These are phyloP conservation scores for Dicycla oo DNA, from an alignment of 2,888 invertebrate genomes.

Conservation along the genomic window DNA sequence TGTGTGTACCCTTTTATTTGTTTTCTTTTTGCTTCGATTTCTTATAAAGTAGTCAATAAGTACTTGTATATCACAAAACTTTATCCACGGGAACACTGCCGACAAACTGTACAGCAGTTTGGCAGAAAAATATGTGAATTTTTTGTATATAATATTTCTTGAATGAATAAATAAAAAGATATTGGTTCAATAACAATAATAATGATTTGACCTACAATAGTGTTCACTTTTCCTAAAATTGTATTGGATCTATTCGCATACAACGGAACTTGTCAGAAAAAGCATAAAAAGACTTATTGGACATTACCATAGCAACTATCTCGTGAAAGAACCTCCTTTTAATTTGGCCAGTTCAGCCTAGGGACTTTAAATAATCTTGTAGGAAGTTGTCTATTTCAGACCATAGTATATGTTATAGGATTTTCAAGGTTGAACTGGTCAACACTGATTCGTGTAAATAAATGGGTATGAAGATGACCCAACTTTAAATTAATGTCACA, in stretches of 20 bases:
- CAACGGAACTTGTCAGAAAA: constrained; percentile 11
- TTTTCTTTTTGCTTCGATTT: too few species aligned
- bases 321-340: background rate
- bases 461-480: background rate
- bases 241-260: constrained; percentile 2
- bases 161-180: too few species aligned
- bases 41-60: too few species aligned
- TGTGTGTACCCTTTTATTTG: too few species aligned
- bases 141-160: too few species aligned
- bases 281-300: constrained; percentile 43
- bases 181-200: background rate
- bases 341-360: background rate
- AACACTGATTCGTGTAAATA: constrained; percentile 12
- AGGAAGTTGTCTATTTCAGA: background rate
- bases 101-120: too few species aligned
- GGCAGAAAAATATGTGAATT: too few species aligned
- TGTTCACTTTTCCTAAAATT: background rate
- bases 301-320: constrained; percentile 10
- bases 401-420: too few species aligned
- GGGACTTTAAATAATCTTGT: background rate
- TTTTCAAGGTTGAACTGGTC: constrained; percentile 9
- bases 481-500: background rate
- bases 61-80: too few species aligned
- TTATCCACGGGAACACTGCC: too few species aligned
- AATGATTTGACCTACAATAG: background rate